Evolutionary conservation across 2,797 vertebrate species (phyloP).

Genomic region (Lutjanus campechanus): DNA sequence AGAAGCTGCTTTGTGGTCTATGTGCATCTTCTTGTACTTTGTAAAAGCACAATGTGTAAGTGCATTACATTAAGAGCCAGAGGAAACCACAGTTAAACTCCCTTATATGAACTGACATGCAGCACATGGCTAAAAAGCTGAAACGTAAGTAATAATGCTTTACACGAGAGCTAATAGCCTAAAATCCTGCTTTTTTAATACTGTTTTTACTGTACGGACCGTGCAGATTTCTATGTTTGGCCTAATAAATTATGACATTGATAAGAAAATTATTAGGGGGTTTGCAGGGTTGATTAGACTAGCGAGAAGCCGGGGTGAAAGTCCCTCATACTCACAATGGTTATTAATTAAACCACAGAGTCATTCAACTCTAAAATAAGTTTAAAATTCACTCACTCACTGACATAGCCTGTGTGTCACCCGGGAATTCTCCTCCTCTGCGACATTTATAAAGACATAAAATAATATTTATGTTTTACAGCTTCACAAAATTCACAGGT

Average conservation of each 20-base stretch:
- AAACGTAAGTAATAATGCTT: not conserved
- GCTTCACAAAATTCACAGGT: too few relatives aligned
- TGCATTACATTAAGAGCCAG: not conserved
- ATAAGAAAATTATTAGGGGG: constrained; percentile 38
- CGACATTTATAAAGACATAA: too few relatives aligned
- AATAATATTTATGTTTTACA: too few relatives aligned
- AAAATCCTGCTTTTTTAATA: not conserved
- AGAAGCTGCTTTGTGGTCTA: not conserved
- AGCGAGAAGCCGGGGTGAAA: constrained; percentile 7
- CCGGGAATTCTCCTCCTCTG: not conserved
- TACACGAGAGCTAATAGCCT: not conserved
- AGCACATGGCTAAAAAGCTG: not conserved
- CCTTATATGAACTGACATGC: not conserved
- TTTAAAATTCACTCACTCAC: constrained; percentile 38
- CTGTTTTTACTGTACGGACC: not conserved
- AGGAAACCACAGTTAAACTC: not conserved
- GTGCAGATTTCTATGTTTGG: not conserved
- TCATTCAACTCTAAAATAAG: constrained; percentile 29
- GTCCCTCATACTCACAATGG: constrained; percentile 13
- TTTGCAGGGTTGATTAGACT: constrained; percentile 35
- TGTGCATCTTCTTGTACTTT: not conserved
- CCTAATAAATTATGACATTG: constrained; percentile 36
- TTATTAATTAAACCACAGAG: constrained; percentile 39
- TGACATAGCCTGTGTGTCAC: not conserved
- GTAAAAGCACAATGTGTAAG: not conserved